A percentile compares a stretch with the other conserved stretches of the same genome.
Evolutionary conservation across 2,888 invertebrate species (phyloP).

Genomic region (Sinelater perroti): DNA sequence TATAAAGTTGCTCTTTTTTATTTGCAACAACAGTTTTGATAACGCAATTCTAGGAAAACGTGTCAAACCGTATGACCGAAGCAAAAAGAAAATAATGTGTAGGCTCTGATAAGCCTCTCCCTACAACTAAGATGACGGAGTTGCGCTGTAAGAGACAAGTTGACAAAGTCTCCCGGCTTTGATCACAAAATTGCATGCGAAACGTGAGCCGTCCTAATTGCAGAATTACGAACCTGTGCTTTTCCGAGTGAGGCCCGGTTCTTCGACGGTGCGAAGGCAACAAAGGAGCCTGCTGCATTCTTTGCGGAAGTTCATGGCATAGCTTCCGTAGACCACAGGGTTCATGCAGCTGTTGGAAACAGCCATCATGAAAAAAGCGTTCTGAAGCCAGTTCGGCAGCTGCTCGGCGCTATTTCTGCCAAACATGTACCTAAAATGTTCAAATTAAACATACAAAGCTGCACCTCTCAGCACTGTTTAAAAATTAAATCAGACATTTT

Average conservation of each 20-base stretch:
- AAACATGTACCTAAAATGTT: slow-evolving; percentile 75
- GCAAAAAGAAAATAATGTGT: too few species aligned
- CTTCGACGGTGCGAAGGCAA: slow-evolving; percentile 34
- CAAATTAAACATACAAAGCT: slow-evolving; percentile 8
- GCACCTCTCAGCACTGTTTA: too few species aligned
- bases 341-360: slow-evolving; percentile 84
- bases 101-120: too few species aligned
- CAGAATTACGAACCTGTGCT: slow-evolving; percentile 21
- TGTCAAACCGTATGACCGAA: too few species aligned
- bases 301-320: slow-evolving; percentile 67
- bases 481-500: too few species aligned
- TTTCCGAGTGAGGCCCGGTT: slow-evolving; percentile 23
- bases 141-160: too few species aligned
- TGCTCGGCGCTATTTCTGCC: slow-evolving; percentile 72
- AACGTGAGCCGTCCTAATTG: not conserved
- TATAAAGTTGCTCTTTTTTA: too few species aligned
- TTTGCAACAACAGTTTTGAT: too few species aligned
- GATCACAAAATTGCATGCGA: slow-evolving; percentile 2
- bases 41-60: too few species aligned
- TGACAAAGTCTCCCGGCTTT: too few species aligned
- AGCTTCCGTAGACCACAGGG: slow-evolving; percentile 80
- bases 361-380: slow-evolving; percentile 79
- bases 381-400: slow-evolving; percentile 72
- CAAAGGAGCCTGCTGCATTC: slow-evolving; percentile 54
- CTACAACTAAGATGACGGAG: too few species aligned